Conservation (phyloP, 53 echinoderm and acorn worm genomes). For the Henricia sp. region DNA sequence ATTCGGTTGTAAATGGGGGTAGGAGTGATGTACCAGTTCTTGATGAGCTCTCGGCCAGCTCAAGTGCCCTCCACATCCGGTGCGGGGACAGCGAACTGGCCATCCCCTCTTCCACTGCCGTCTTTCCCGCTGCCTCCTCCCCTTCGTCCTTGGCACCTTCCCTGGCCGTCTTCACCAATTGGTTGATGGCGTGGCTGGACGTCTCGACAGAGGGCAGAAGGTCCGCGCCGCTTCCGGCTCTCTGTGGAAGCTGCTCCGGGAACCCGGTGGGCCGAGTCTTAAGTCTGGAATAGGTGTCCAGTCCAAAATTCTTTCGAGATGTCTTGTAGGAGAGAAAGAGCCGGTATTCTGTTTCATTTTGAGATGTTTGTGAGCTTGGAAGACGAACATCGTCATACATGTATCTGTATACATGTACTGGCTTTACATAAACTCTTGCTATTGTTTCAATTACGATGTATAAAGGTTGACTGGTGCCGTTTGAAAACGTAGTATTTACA, state of each 20-base stretch:
- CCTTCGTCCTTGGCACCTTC: slow-evolving; percentile 31
- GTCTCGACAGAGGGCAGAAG: neutral
- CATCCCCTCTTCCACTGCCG: slow-evolving; percentile 3
- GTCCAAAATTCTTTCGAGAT: slow-evolving; percentile 51
- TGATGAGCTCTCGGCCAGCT: slow-evolving; percentile 65
- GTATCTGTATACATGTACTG: too few relatives aligned
- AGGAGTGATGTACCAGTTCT: too few relatives aligned
- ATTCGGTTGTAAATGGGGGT: too few relatives aligned
- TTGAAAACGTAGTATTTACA: too few relatives aligned
- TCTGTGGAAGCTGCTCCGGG: slow-evolving; percentile 43
- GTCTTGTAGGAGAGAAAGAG: slow-evolving; percentile 32
- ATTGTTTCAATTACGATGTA: too few relatives aligned
- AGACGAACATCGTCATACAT: too few relatives aligned
- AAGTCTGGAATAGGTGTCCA: slow-evolving; percentile 21
- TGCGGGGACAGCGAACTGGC: slow-evolving; percentile 65
- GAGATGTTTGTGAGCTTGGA: too few relatives aligned
- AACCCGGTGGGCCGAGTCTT: slow-evolving; percentile 26
- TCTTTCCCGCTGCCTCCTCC: slow-evolving; percentile 1
- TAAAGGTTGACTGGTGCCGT: too few relatives aligned
- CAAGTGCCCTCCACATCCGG: slow-evolving; percentile 83
- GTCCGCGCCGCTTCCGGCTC: neutral
- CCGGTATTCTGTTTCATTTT: too few relatives aligned
- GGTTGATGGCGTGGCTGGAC: slow-evolving; percentile 36
- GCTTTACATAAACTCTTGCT: too few relatives aligned
- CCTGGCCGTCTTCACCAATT: slow-evolving; percentile 66